Evolutionary conservation across 1,140 invertebrate species (phyloP).

Genomic region (Steinernema feltiae): DNA sequence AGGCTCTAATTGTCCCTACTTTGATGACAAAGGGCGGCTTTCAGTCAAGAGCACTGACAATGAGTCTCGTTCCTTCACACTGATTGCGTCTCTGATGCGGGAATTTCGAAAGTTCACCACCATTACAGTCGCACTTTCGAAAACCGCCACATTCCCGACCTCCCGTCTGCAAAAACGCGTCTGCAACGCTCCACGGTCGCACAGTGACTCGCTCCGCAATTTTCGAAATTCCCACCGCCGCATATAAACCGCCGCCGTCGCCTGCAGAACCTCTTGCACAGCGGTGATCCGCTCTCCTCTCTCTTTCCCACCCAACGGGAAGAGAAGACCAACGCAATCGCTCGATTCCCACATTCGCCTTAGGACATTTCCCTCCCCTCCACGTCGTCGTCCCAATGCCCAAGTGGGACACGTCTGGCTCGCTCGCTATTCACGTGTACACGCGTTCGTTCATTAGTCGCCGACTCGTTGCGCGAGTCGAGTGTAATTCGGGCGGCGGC

Average conservation of each 20-base stretch:
- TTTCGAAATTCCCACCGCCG: neutral
- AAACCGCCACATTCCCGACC: neutral
- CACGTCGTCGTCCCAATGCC: too few relatives aligned
- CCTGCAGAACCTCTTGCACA: neutral
- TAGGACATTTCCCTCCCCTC: neutral
- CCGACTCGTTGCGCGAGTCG: neutral
- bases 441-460: neutral
- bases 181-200: neutral
- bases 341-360: neutral
- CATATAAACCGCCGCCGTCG: neutral
- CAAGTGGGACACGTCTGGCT: neutral
- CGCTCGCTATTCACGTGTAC: neutral
- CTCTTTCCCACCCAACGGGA: neutral
- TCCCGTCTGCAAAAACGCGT: slow-evolving; percentile 7
- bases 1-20: too few relatives aligned
- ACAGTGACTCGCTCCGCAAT: neutral
- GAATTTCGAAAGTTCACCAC: neutral
- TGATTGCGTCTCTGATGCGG: too few relatives aligned
- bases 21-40: too few relatives aligned
- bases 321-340: too few relatives aligned
- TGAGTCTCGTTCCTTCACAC: too few relatives aligned
- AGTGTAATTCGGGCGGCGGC: neutral
- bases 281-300: neutral
- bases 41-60: too few relatives aligned
- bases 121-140: neutral